Percentiles rank a stretch among this genome's conserved stretches.
Evolutionary conservation across 2,113 vertebrate genomes (phyloP).

Genomic region (Ciconia boyciana): DNA sequence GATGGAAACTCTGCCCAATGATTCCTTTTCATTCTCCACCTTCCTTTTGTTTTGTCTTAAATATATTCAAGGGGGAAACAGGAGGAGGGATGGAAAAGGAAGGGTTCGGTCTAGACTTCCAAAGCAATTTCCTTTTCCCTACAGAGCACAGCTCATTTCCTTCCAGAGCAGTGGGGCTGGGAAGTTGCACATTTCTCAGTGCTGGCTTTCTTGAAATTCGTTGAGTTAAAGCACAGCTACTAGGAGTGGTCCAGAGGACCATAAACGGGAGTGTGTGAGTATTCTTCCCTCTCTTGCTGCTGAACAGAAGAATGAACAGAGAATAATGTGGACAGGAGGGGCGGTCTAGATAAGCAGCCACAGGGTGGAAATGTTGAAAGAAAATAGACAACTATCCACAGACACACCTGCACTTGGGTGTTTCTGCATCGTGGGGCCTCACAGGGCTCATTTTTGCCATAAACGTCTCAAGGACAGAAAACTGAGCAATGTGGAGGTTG

Average conservation of each 20-base stretch:
- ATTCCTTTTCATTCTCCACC: background rate
- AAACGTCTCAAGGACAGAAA: conserved; percentile 24
- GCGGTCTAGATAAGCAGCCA: conserved; percentile 4
- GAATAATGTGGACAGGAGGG: background rate
- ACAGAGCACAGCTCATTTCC: conserved; percentile 57
- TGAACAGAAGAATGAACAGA: background rate
- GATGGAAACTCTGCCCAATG: conserved; percentile 14
- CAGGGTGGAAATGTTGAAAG: conserved; percentile 5
- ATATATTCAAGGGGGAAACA: background rate
- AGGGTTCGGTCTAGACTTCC: conserved; percentile 60
- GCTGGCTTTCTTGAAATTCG: conserved; percentile 15
- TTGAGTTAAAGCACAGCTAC: conserved; percentile 46
- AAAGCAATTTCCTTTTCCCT: conserved; percentile 59
- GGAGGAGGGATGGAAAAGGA: conserved; percentile 41
- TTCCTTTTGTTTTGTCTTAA: conserved; percentile 51
- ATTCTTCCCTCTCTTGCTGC: background rate
- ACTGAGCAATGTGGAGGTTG: background rate
- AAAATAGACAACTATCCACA: conserved; percentile 7
- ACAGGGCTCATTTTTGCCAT: background rate
- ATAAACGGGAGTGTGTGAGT: background rate
- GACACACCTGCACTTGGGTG: conserved; percentile 30
- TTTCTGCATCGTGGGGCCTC: conserved; percentile 12
- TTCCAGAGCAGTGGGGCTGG: background rate
- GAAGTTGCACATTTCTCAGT: conserved; percentile 22
- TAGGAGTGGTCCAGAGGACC: background rate